These are phyloP conservation scores for Ictalurus punctatus DNA, from an alignment of 2,113 vertebrate genomes.

Conservation along the genomic window DNA sequence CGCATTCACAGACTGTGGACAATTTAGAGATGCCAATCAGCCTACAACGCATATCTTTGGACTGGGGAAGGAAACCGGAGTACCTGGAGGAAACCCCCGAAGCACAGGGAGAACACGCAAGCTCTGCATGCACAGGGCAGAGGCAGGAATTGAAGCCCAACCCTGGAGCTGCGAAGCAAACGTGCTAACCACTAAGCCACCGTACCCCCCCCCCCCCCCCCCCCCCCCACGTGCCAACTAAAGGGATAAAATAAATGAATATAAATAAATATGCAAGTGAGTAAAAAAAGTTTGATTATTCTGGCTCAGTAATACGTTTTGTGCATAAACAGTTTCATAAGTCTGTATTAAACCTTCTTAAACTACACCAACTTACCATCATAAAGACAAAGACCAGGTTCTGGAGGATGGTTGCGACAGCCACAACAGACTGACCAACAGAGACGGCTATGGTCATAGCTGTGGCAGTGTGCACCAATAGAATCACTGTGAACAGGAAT, in stretches of 20 bases:
- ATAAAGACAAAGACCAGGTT: conserved; percentile 88
- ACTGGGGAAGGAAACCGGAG: no score
- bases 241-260: not conserved
- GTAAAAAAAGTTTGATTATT: not conserved
- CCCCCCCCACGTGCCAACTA: not conserved
- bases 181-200: no score
- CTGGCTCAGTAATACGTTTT: not conserved
- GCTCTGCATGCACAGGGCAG: no score
- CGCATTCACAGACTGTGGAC: no score
- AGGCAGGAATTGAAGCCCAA: no score
- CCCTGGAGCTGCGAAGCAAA: no score
- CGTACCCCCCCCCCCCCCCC: no score
- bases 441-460: conserved; percentile 87
- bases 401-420: conserved; percentile 83
- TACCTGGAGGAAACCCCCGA: no score
- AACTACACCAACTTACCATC: conserved; percentile 78
- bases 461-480: conserved; percentile 83
- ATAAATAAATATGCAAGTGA: not conserved
- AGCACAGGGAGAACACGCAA: no score
- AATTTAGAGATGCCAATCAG: no score
- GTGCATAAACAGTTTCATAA: not conserved
- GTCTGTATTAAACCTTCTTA: not conserved
- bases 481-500: conserved; percentile 82
- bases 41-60: no score
- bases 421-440: conserved; percentile 79